phyloP scores from a whole-genome alignment of 2,113 vertebrate genomes.

The Gallinago paraguaiae region DNA sequence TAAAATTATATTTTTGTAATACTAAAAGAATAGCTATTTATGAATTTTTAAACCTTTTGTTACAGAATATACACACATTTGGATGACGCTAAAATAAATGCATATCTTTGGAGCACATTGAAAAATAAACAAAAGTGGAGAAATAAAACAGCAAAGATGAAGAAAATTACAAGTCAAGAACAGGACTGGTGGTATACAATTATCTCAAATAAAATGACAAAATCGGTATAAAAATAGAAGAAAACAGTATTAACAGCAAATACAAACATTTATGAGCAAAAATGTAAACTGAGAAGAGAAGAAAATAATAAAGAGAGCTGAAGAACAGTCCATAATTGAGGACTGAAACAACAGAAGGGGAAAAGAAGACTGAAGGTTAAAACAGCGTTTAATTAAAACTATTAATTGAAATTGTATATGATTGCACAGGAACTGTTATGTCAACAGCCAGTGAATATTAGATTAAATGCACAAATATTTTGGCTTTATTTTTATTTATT shows the following conservation, averaged over 20 bases:
- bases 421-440: background rate
- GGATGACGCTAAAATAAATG: background rate
- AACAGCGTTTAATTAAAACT: slow-evolving; percentile 5
- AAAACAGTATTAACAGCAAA: background rate
- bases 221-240: background rate
- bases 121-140: background rate
- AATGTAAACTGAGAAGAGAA: background rate
- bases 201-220: background rate
- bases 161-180: background rate
- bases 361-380: background rate
- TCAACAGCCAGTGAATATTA: background rate
- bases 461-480: background rate
- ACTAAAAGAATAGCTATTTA: background rate
- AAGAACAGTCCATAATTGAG: background rate
- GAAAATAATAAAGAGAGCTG: background rate
- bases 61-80: background rate
- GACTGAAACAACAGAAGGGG: background rate
- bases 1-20: background rate
- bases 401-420: slow-evolving; percentile 14
- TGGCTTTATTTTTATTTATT: background rate
- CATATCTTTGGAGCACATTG: background rate
- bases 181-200: background rate
- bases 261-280: background rate
- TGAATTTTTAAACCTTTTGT: background rate
- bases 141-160: background rate